Percentiles rank a stretch among this genome's conserved stretches.
Evolutionary conservation across 1,140 invertebrate species (phyloP).

Genomic region (Nephila pilipes): DNA sequence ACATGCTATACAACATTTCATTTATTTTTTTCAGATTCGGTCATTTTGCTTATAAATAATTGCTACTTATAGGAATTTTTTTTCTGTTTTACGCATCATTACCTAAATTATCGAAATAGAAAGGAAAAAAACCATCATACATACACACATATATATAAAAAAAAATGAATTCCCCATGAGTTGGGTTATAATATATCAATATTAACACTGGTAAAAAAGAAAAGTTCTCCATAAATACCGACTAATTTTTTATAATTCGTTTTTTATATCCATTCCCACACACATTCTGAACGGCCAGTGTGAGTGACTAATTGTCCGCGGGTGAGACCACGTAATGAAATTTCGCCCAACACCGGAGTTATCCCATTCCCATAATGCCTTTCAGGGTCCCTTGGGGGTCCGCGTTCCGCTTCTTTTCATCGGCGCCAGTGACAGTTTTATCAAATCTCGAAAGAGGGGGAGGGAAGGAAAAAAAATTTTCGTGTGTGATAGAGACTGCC

Average conservation of each 20-base stretch:
- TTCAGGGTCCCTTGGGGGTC: conserved; percentile 11
- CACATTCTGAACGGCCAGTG: conserved; percentile 11
- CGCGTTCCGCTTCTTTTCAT: conserved; percentile 38
- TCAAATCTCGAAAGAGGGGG: conserved; percentile 57
- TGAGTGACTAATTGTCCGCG: conserved; percentile 61
- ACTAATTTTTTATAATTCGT: conserved; percentile 64
- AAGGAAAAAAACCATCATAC: background rate
- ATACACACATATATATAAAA: background rate
- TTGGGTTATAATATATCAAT: conserved; percentile 61
- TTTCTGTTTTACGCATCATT: background rate
- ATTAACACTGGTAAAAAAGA: conserved; percentile 60
- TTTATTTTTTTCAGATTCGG: background rate
- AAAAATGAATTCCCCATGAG: background rate
- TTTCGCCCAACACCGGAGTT: conserved; percentile 38
- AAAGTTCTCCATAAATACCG: conserved; percentile 45
- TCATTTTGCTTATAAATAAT: background rate
- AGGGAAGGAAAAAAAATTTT: too few relatives aligned
- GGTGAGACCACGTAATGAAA: conserved; percentile 61
- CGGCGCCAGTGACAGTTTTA: conserved; percentile 74
- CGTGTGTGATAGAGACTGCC: background rate
- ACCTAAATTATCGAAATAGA: background rate
- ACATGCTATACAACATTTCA: too few relatives aligned
- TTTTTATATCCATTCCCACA: conserved; percentile 23
- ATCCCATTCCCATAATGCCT: conserved; percentile 74
- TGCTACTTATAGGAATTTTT: background rate